phyloP scores from a whole-genome alignment of 2,797 vertebrate species.

The Limnodromus scolopaceus region DNA sequence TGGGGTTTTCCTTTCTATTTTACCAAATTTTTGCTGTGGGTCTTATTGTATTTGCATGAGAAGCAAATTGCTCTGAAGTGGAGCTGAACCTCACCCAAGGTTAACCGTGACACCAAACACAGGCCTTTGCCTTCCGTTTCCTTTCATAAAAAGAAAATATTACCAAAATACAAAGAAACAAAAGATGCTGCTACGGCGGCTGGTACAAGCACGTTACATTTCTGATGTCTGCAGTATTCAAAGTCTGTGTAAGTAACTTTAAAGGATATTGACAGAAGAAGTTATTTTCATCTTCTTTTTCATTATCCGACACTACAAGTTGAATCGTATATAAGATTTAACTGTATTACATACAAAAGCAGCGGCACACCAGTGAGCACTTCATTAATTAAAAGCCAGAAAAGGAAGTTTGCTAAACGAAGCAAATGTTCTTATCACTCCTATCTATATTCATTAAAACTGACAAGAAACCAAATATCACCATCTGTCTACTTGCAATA shows the following conservation, averaged over 20 bases:
- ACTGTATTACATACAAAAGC: conserved; percentile 43
- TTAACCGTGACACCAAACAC: neutral
- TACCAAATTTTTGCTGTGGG: neutral
- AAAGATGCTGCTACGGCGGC: neutral
- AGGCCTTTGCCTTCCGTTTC: neutral
- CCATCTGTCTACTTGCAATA: conserved; percentile 78
- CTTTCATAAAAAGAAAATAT: neutral
- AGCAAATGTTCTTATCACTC: conserved; percentile 79
- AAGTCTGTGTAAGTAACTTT: conserved; percentile 4
- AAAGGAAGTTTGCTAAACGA: conserved; percentile 78
- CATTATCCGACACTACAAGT: neutral
- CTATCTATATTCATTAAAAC: conserved; percentile 79
- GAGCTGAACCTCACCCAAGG: neutral
- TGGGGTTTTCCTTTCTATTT: neutral
- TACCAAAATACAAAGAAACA: neutral
- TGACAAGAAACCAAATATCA: conserved; percentile 81
- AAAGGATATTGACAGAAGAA: neutral
- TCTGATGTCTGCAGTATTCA: neutral
- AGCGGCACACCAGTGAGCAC: conserved; percentile 61
- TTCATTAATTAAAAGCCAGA: conserved; percentile 77
- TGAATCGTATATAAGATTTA: neutral
- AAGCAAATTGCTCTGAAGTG: neutral
- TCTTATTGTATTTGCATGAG: neutral
- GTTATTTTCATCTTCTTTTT: conserved; percentile 14
- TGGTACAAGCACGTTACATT: accelerated